A percentile compares a stretch with the other conserved stretches of the same genome.
These are phyloP conservation scores for Caenorhabditis sp. DNA, from an alignment of 2,888 invertebrate genomes.

Conservation along the genomic window DNA sequence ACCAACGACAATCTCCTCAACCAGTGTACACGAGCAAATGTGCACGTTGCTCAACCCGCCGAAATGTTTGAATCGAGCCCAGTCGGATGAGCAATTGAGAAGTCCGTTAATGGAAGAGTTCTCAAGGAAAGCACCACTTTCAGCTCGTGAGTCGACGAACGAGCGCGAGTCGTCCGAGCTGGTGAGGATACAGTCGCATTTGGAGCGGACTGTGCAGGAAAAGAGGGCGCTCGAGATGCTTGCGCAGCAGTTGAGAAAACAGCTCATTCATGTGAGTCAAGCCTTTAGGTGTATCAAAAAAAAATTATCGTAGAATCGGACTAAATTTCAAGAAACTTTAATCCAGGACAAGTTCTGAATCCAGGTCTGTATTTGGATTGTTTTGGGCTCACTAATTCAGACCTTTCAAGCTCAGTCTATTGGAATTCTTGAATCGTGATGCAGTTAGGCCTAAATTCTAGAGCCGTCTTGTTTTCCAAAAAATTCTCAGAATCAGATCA, in stretches of 20 bases:
- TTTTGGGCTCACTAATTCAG: too few species aligned
- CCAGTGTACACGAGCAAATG: conserved; percentile 56
- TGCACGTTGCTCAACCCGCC: conserved; percentile 57
- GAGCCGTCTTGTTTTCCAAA: too few species aligned
- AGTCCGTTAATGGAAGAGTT: conserved; percentile 44
- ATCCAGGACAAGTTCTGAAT: too few species aligned
- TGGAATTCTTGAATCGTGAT: too few species aligned
- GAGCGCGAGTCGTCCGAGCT: conserved; percentile 45
- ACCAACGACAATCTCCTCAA: conserved; percentile 29
- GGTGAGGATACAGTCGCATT: conserved; percentile 33
- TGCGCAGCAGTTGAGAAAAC: conserved; percentile 48
- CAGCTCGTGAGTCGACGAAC: conserved; percentile 50
- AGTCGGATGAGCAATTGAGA: conserved; percentile 50
- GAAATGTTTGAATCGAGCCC: conserved; percentile 48
- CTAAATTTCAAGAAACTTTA: too few species aligned
- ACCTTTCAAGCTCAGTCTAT: too few species aligned
- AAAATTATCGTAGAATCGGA: too few species aligned
- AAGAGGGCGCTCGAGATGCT: conserved; percentile 50
- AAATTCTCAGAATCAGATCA: too few species aligned
- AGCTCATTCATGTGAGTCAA: conserved; percentile 46
- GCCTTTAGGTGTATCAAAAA: too few species aligned
- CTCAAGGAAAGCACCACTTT: conserved; percentile 45
- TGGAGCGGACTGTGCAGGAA: conserved; percentile 47
- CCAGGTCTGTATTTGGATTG: too few species aligned
- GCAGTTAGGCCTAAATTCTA: too few species aligned